A percentile compares a stretch with the other conserved stretches of the same genome.
phyloP scores from a whole-genome alignment of 2,797 vertebrate species.

The Kryptolebias ocellatus region DNA sequence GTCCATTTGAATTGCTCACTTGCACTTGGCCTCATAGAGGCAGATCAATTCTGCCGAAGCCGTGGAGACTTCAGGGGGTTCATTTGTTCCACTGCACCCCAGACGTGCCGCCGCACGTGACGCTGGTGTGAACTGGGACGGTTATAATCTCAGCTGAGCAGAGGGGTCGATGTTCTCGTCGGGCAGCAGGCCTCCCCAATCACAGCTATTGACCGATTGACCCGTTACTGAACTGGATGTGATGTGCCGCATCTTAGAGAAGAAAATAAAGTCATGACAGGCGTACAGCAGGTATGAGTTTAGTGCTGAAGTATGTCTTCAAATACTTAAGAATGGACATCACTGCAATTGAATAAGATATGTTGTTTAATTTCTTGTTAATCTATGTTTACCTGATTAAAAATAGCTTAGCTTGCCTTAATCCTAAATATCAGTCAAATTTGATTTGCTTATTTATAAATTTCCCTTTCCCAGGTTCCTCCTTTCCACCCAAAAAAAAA shows the following conservation, averaged over 20 bases:
- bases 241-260: not conserved
- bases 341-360: not conserved
- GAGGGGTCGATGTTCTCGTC: conserved; percentile 55
- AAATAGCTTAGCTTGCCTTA: too few relatives aligned
- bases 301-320: not conserved
- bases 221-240: conserved; percentile 38
- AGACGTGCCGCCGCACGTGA: conserved; percentile 2
- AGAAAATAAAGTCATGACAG: not conserved
- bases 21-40: conserved; percentile 45
- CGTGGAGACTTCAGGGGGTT: conserved; percentile 13
- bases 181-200: conserved; percentile 40
- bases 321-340: not conserved
- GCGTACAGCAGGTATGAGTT: not conserved
- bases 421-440: too few relatives aligned
- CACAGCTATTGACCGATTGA: conserved; percentile 57
- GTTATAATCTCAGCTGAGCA: conserved; percentile 58
- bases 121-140: conserved; percentile 33
- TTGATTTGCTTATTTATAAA: too few relatives aligned
- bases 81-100: conserved; percentile 1
- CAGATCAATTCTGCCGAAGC: conserved; percentile 49
- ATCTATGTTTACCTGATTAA: too few relatives aligned
- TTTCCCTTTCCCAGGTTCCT: too few relatives aligned
- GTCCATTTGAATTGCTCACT: conserved; percentile 35
- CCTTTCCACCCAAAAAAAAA: too few relatives aligned
- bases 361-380: too few relatives aligned